Conservation (phyloP, 2,888 invertebrate species). For the Drosophila infuscata region DNA sequence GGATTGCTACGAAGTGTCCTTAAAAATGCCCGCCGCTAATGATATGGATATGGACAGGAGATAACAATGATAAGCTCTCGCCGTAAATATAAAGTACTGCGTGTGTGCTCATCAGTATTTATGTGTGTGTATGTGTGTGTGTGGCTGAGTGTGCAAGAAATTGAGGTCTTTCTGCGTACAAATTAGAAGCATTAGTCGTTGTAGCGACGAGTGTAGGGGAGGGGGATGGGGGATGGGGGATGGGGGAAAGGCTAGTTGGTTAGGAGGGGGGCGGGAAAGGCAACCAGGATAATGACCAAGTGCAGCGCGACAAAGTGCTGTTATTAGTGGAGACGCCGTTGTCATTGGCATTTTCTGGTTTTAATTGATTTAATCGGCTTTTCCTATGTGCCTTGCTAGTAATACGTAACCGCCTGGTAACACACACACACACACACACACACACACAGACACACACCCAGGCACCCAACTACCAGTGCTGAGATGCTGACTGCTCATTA, state of each 20-base stretch:
- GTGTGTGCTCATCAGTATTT: not conserved
- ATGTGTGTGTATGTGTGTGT: not conserved
- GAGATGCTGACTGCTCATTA: slow-evolving; percentile 54
- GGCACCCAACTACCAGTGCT: slow-evolving; percentile 3
- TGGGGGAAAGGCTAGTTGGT: not conserved
- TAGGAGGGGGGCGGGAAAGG: not conserved
- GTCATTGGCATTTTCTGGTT: slow-evolving; percentile 62
- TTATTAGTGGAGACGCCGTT: slow-evolving; percentile 46
- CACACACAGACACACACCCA: not conserved
- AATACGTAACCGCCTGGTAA: not conserved
- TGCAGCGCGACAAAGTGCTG: slow-evolving; percentile 53
- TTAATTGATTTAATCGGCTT: slow-evolving; percentile 80
- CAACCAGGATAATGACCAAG: slow-evolving; percentile 57
- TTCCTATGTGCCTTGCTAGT: slow-evolving; percentile 3
- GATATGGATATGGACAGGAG: not conserved
- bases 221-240: too few species aligned
- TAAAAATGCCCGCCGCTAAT: slow-evolving; percentile 4
- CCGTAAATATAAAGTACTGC: not conserved
- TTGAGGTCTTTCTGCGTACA: slow-evolving; percentile 47
- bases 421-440: slow-evolving; percentile 4
- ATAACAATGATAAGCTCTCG: not conserved
- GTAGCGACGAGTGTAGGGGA: not conserved
- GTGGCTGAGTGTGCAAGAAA: slow-evolving; percentile 26
- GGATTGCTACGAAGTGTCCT: slow-evolving; percentile 12
- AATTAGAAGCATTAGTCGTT: slow-evolving; percentile 61